phyloP scores from a whole-genome alignment of 2,888 invertebrate species.

The Pyrrhia umbra region DNA sequence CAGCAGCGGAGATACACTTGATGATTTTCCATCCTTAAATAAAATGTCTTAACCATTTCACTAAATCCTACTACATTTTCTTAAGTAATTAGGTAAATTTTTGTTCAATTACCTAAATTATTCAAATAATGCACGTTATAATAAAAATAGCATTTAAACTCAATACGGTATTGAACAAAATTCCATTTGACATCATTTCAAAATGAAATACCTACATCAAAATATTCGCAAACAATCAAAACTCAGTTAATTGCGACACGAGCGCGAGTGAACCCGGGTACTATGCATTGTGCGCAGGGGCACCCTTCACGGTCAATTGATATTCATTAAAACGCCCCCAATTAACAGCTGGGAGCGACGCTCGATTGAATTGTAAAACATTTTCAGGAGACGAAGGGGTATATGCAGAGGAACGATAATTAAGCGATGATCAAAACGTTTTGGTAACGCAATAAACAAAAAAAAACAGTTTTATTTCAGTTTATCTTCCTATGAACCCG shows the following conservation, averaged over 20 bases:
- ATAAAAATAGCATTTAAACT: conserved; percentile 2
- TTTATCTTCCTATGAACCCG: no score
- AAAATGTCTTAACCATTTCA: no score
- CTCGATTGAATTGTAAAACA: conserved; percentile 82
- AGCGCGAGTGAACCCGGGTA: conserved; percentile 34
- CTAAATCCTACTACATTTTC: no score
- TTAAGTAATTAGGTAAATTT: background rate
- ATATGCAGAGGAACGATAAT: conserved; percentile 60
- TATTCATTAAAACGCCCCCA: conserved; percentile 82
- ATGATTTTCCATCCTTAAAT: no score
- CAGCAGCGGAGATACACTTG: no score
- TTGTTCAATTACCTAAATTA: no score
- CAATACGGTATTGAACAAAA: background rate
- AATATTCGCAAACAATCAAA: conserved; percentile 30
- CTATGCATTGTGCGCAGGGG: conserved; percentile 51
- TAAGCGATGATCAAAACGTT: conserved; percentile 26
- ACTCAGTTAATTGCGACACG: conserved; percentile 16
- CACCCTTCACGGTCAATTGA: conserved; percentile 74
- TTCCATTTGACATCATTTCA: background rate
- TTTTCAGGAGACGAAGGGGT: conserved; percentile 67
- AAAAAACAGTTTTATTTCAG: no score
- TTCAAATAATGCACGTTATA: no score
- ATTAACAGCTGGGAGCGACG: conserved; percentile 76
- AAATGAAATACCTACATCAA: conserved; percentile 24
- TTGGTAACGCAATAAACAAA: conserved; percentile 1